Conservation (phyloP, 2,113 vertebrate genomes). For the Saguinus midas region DNA sequence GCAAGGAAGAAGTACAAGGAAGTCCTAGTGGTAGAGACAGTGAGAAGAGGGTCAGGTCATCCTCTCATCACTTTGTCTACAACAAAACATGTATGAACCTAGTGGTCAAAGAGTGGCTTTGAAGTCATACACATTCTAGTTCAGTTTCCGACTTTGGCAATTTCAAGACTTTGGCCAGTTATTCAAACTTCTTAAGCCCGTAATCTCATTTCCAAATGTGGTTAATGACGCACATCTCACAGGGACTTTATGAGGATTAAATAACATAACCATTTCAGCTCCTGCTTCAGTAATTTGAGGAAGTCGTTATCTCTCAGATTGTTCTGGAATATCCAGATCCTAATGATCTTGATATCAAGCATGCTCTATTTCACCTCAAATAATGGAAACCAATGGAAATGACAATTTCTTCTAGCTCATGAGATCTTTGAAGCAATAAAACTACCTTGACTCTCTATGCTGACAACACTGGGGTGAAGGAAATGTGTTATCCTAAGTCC, state of each 20-base stretch:
- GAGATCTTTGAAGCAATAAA: not conserved
- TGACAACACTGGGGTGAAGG: not conserved
- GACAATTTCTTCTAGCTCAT: not conserved
- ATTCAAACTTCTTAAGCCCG: conserved; percentile 15
- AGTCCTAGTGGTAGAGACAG: not conserved
- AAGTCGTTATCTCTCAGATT: not conserved
- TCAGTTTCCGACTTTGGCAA: not conserved
- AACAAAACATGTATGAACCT: not conserved
- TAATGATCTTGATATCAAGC: conserved; percentile 31
- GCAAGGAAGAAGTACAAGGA: not conserved
- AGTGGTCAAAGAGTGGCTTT: not conserved
- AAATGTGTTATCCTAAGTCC: not conserved
- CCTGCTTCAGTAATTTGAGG: not conserved
- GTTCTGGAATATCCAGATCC: conserved; percentile 14
- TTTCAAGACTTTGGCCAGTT: not conserved
- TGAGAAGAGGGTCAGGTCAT: not conserved
- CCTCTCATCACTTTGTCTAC: not conserved
- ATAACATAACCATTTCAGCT: not conserved
- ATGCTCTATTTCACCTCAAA: not conserved
- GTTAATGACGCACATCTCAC: not conserved
- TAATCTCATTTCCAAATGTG: not conserved
- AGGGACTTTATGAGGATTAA: not conserved
- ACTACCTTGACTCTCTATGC: not conserved
- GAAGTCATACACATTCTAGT: not conserved
- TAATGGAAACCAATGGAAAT: not conserved